Base-by-base conservation (phyloP, 2,888 invertebrate species). In the Odontothrips loti region DNA sequence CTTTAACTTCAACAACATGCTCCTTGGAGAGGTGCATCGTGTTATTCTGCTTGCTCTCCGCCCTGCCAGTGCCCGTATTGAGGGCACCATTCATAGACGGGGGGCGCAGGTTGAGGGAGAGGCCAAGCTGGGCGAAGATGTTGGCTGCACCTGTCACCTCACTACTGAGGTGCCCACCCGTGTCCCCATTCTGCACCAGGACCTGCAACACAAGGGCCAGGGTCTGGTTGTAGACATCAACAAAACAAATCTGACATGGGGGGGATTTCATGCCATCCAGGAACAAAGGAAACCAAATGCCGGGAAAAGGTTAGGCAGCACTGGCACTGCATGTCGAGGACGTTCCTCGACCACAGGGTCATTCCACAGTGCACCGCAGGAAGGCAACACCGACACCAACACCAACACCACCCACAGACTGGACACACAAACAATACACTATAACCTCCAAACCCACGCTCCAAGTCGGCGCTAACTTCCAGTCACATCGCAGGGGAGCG, bases 1-100 rank as follows among this genome's bases (percentile, higher is more conserved):
- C 85, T 82, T 85, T 85, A 79, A 84, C 83, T 82, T 85, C 85
- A 6, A 78, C 79, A 1, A 79, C 81, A 8, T 48, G 47, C 79
- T 81, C 81, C 48, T 81, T 75, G 10, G 68, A 75, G 27, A 75
- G 68, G 27, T 75, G 68, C 68, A 75, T 75, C 27, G 68, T 75
- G 27, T 75, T 68, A 23, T 9, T 68, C 8, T 68, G 68, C 68
- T 23, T 75, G 27, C 23, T 75, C 27, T 75, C 68, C 27, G n/a
- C 20, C 58, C 58, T 58, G 20, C n/a, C 58, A n/a, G 23, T 75
- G 68, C 68, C 27, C 23, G 68, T 75, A 27, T 27, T 75, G 58
- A 17, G 6, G 68, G 68, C 82, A 84, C 84, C 48, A 82, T 83
- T 82, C 83, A 82, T 80, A 82, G 84, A 58, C 82, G 82, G 47